Evolutionary conservation across 2,797 vertebrate genomes (phyloP).

Genomic region (Microctenopoma lineatum): DNA sequence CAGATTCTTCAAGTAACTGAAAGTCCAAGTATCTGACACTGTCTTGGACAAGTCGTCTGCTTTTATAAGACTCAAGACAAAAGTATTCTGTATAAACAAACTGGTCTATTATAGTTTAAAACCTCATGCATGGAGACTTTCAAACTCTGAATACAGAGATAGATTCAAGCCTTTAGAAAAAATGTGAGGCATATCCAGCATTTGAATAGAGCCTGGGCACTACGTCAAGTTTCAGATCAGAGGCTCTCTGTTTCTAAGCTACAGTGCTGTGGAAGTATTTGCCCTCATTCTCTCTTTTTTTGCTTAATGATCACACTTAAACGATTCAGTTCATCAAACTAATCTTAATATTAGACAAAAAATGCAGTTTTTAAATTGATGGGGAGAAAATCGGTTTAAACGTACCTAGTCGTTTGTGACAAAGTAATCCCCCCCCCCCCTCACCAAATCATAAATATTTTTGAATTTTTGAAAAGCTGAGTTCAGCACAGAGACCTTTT

Average conservation of each 20-base stretch:
- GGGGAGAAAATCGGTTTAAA: no score
- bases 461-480: no score
- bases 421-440: no score
- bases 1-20: slow-evolving; percentile 5
- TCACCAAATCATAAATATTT: no score
- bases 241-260: neutral
- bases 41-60: neutral
- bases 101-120: neutral
- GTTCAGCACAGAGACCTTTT: no score
- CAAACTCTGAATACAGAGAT: neutral
- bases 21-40: slow-evolving; percentile 11
- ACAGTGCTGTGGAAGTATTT: no score
- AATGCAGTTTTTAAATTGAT: no score
- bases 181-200: neutral
- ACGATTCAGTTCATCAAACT: no score
- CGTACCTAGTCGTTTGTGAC: no score
- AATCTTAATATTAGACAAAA: no score
- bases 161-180: neutral
- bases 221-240: neutral
- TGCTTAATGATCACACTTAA: no score
- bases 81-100: neutral
- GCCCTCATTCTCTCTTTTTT: no score
- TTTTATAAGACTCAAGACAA: neutral
- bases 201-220: neutral
- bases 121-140: neutral